A percentile compares a stretch with the other conserved stretches of the same genome.
Conservation (phyloP, 2,888 invertebrate species). For the Cephus rjabovi region DNA sequence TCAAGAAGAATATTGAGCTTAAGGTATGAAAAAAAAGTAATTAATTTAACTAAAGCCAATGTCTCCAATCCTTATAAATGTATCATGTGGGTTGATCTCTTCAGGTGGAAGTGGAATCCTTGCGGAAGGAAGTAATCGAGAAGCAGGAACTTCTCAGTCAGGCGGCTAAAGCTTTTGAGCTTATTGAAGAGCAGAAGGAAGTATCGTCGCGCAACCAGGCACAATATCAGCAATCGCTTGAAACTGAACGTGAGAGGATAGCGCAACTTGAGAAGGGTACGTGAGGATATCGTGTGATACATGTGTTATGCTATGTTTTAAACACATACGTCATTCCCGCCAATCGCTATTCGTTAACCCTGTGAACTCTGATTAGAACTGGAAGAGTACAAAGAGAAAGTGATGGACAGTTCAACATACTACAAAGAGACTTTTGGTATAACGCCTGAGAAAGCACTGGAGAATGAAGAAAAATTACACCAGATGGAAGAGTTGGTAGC, state of each 20-base stretch:
- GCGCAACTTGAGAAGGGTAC: constrained; percentile 54
- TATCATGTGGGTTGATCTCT: constrained; percentile 33
- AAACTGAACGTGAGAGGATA: constrained; percentile 51
- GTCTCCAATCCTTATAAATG: neutral
- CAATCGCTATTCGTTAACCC: neutral
- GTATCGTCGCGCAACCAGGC: constrained; percentile 57
- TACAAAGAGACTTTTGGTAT: constrained; percentile 57
- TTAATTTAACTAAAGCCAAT: neutral
- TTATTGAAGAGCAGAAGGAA: constrained; percentile 76
- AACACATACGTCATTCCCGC: neutral
- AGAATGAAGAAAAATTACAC: constrained; percentile 56
- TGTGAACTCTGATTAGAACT: constrained; percentile 38
- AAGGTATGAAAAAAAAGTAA: constrained; percentile 65
- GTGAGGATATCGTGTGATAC: neutral
- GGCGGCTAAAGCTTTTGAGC: constrained; percentile 85
- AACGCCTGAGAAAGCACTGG: constrained; percentile 54
- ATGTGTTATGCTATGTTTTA: neutral
- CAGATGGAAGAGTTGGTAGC: constrained; percentile 58
- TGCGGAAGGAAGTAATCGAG: constrained; percentile 81
- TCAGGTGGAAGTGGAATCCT: constrained; percentile 81
- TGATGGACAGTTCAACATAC: constrained; percentile 47
- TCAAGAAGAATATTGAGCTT: constrained; percentile 76
- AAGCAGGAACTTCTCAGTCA: constrained; percentile 88
- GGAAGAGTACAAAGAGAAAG: constrained; percentile 47
- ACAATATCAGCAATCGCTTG: constrained; percentile 55